Evolutionary conservation across 2,888 invertebrate species (phyloP), one percentile per base, ranked within the genome.

Genomic region (Keiferia lycopersicella): DNA sequence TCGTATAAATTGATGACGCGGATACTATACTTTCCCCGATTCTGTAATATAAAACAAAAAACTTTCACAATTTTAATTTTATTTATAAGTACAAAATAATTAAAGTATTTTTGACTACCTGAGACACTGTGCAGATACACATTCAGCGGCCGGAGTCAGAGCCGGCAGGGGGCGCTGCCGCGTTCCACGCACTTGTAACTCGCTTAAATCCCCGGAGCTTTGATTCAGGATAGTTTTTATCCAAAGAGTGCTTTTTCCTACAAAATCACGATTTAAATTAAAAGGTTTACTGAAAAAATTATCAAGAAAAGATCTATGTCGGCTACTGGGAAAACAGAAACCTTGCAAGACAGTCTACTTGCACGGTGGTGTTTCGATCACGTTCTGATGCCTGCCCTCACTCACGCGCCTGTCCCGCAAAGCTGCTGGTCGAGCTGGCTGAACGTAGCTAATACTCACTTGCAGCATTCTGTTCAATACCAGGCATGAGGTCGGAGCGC

Each of bases 181-280:
- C 11, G 18, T 4, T 1, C 34, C 34, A 2, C 30, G 26, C 14
- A 68, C 41, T 0, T 67, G 2, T 0, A 71, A 72, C 3, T 39
- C 59, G n/a, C 67, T 67, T 18, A 78, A 61, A n/a, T 81, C 72
- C 0, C 82, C 74, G 0, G 87, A 83, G 66, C 87, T 84, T 3
- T 70, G 67, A 53, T 76, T 81, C 61, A 86, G 65, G 16, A 83
- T 77, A 63, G 85, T 87, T 67, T 76, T 74, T n/a, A 88, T 77
- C 88, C 88, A 88, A 0, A 87, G 73, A 12, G 71, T 77, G 0
- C 66, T 70, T 0, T 76, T 71, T 53, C 80, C 85, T 86, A 61
- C 3, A 0, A 45, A 53, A 26, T 20, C 34, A 34, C 4, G 18
- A 59, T 18, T 20, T 26, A 26, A 22, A 12, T 53, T 26, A 18